These are phyloP conservation scores for Axinella damicornis DNA, from an alignment of 37 sponge, comb jelly and placozoan genomes.

Conservation along the genomic window DNA sequence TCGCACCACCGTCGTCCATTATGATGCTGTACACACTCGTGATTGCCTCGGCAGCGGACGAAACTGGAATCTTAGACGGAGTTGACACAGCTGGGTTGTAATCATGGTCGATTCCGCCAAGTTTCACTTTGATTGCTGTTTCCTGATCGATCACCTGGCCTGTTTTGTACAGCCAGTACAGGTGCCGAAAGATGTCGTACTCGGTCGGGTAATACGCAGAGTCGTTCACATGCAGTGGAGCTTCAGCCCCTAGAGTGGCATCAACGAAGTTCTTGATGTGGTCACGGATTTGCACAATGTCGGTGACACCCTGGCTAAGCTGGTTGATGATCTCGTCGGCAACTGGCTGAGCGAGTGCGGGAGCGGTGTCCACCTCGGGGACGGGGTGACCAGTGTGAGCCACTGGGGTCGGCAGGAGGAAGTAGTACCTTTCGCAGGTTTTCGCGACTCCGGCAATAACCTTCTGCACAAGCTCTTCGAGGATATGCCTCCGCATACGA, in stretches of 20 bases:
- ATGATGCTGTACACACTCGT: constrained; percentile 64
- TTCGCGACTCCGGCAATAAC: constrained; percentile 62
- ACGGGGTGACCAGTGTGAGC: constrained; percentile 76
- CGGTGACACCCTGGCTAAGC: constrained; percentile 48
- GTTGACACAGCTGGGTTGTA: not conserved
- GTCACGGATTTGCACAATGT: constrained; percentile 39
- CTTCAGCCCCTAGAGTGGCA: constrained; percentile 36
- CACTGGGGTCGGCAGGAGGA: constrained; percentile 75
- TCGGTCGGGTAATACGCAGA: constrained; percentile 56
- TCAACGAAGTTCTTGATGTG: constrained; percentile 45
- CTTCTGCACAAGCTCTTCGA: constrained; percentile 69
- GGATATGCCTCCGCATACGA: constrained; percentile 59
- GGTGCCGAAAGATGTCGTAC: constrained; percentile 60
- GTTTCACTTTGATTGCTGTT: constrained; percentile 27
- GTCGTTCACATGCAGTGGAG: constrained; percentile 28
- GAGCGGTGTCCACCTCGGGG: constrained; percentile 51
- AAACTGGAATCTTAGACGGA: not conserved
- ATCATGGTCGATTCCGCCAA: not conserved
- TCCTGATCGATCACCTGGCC: constrained; percentile 64
- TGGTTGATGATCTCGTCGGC: constrained; percentile 47
- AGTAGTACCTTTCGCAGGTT: constrained; percentile 75
- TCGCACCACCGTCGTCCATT: constrained; percentile 23
- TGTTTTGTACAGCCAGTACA: constrained; percentile 79
- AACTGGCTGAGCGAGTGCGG: constrained; percentile 25
- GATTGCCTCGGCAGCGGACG: constrained; percentile 29